Conservation (phyloP, 2,113 vertebrate species). For the Pluvialis apricaria region DNA sequence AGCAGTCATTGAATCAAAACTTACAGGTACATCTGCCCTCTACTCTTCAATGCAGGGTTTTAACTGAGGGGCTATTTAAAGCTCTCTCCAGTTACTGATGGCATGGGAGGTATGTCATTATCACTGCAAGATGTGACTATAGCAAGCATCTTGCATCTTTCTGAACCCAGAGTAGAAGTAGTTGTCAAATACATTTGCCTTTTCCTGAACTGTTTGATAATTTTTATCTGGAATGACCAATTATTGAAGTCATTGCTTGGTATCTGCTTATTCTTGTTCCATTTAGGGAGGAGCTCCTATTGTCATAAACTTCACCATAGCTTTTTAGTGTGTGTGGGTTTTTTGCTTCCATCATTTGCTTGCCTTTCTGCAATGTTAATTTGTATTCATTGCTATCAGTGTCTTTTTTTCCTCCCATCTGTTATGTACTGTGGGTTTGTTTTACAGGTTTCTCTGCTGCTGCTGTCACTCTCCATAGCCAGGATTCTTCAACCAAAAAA, state of each 20-base stretch:
- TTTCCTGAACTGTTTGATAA: neutral
- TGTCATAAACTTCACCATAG: neutral
- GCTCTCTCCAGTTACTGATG: neutral
- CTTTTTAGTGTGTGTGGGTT: neutral
- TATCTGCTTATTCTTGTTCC: neutral
- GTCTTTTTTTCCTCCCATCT: slow-evolving; percentile 12
- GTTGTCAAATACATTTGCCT: neutral
- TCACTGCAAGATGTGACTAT: neutral
- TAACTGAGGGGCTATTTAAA: neutral
- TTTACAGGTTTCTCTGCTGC: slow-evolving; percentile 26
- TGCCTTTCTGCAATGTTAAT: slow-evolving; percentile 8
- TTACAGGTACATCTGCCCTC: neutral
- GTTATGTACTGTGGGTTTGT: slow-evolving; percentile 21
- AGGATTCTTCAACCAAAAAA: slow-evolving; percentile 7
- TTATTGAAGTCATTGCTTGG: neutral
- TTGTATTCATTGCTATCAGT: slow-evolving; percentile 31
- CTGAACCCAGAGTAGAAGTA: neutral
- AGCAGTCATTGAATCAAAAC: neutral
- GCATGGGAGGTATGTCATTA: neutral
- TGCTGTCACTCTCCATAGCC: neutral
- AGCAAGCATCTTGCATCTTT: neutral
- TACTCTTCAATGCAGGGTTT: neutral
- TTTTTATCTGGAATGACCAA: neutral
- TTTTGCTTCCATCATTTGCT: neutral
- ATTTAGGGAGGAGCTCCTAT: neutral